These are phyloP conservation scores for Nematostella vectensis DNA, from an alignment of 92 coral and sea anemone species.

Conservation along the genomic window DNA sequence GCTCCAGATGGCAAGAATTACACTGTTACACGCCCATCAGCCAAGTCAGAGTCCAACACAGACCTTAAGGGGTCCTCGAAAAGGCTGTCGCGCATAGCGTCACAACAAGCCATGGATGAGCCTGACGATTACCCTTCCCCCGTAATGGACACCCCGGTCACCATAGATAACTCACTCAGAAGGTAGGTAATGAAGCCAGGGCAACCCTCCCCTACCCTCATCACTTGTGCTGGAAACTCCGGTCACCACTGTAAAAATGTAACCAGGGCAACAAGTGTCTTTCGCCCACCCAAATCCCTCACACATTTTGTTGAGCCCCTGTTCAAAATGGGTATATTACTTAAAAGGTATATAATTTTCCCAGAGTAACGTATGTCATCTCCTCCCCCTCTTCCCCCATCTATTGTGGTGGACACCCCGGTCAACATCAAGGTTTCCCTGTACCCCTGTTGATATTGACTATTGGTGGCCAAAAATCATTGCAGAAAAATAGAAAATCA, in stretches of 20 bases:
- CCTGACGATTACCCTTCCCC: slow-evolving; percentile 65
- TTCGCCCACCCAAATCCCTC: too few relatives aligned
- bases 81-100: slow-evolving; percentile 64
- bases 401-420: slow-evolving; percentile 66
- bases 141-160: slow-evolving; percentile 54
- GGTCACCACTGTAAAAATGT: too few relatives aligned
- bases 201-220: neutral
- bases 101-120: slow-evolving; percentile 42
- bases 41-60: slow-evolving; percentile 66
- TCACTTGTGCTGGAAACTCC: slow-evolving; percentile 3
- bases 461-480: too few relatives aligned
- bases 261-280: too few relatives aligned
- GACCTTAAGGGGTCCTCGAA: slow-evolving; percentile 80
- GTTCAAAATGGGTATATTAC: too few relatives aligned
- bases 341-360: too few relatives aligned
- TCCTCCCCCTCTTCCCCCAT: too few relatives aligned
- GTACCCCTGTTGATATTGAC: too few relatives aligned
- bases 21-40: slow-evolving; percentile 76
- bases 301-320: too few relatives aligned
- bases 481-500: slow-evolving; percentile 64
- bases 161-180: slow-evolving; percentile 36
- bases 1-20: slow-evolving; percentile 72
- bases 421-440: slow-evolving; percentile 34
- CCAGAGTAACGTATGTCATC: too few relatives aligned
- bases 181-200: slow-evolving; percentile 16